phyloP scores from a whole-genome alignment of 2,888 invertebrate genomes.

The Alloscopus bannaensis region DNA sequence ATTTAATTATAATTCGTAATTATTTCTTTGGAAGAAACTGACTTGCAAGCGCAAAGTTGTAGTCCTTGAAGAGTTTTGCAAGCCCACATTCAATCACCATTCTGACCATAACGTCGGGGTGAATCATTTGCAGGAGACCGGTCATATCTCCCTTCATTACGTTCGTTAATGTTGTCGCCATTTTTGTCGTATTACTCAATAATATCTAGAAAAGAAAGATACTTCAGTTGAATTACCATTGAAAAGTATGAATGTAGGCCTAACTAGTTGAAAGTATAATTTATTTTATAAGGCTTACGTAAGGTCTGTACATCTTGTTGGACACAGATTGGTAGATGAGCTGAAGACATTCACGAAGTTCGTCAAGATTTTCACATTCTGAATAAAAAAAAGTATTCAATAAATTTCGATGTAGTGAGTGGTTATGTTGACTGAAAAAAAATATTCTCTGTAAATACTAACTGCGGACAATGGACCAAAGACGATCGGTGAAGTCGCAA shows the following conservation, averaged over 20 bases:
- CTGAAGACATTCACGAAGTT: slow-evolving; percentile 65
- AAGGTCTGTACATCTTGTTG: slow-evolving; percentile 69
- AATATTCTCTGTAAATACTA: slow-evolving; percentile 20
- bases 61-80: slow-evolving; percentile 69
- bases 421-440: too few species aligned
- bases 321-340: slow-evolving; percentile 63
- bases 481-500: slow-evolving; percentile 68
- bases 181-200: slow-evolving; percentile 62
- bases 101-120: slow-evolving; percentile 53
- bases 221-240: slow-evolving; percentile 6
- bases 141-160: slow-evolving; percentile 53
- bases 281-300: slow-evolving; percentile 61
- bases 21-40: slow-evolving; percentile 26
- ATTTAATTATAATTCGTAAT: background rate
- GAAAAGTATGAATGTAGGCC: background rate
- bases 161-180: slow-evolving; percentile 53
- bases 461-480: slow-evolving; percentile 69
- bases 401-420: slow-evolving; percentile 1
- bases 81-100: slow-evolving; percentile 69
- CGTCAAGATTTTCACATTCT: slow-evolving; percentile 52
- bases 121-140: slow-evolving; percentile 58
- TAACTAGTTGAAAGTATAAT: background rate
- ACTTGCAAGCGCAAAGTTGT: slow-evolving; percentile 70
- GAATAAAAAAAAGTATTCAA: slow-evolving; percentile 16
- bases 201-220: slow-evolving; percentile 59